Conservation (phyloP, 2,888 invertebrate species). For the Molorchus minor region DNA sequence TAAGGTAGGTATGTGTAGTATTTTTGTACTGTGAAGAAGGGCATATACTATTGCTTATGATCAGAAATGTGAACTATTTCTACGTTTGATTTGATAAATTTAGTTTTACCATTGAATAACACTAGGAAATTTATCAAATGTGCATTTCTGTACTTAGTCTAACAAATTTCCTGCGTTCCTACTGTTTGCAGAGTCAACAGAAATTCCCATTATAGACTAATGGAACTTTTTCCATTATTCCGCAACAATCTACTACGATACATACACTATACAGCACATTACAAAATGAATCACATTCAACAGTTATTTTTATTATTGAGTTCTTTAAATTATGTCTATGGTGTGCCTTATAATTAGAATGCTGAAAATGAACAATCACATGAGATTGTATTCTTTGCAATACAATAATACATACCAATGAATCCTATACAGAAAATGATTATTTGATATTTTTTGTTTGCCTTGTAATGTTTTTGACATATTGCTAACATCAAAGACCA, state of each 20-base stretch:
- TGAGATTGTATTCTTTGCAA: too few relatives aligned
- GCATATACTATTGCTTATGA: slow-evolving; percentile 32
- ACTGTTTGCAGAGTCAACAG: slow-evolving; percentile 43
- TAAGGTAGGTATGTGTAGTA: slow-evolving; percentile 29
- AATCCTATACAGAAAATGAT: too few relatives aligned
- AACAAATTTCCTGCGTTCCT: slow-evolving; percentile 40
- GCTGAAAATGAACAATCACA: too few relatives aligned
- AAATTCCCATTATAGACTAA: slow-evolving; percentile 43
- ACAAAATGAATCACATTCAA: slow-evolving; percentile 60
- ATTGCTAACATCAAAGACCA: too few relatives aligned
- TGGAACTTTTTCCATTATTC: slow-evolving; percentile 41
- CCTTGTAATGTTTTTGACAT: too few relatives aligned
- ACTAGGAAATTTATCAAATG: slow-evolving; percentile 8
- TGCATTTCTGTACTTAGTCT: neutral
- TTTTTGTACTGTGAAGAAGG: slow-evolving; percentile 34
- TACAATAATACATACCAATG: too few relatives aligned
- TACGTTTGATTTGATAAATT: slow-evolving; percentile 40
- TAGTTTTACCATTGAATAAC: slow-evolving; percentile 17
- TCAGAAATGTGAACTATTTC: slow-evolving; percentile 37
- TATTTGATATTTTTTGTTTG: too few relatives aligned
- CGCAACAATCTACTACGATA: slow-evolving; percentile 56
- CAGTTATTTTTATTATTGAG: slow-evolving; percentile 56
- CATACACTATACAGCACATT: slow-evolving; percentile 60
- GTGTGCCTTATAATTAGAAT: too few relatives aligned
- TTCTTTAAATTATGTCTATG: too few relatives aligned